phyloP scores from a whole-genome alignment of 2,888 invertebrate genomes.

The Eupithecia vulgata region DNA sequence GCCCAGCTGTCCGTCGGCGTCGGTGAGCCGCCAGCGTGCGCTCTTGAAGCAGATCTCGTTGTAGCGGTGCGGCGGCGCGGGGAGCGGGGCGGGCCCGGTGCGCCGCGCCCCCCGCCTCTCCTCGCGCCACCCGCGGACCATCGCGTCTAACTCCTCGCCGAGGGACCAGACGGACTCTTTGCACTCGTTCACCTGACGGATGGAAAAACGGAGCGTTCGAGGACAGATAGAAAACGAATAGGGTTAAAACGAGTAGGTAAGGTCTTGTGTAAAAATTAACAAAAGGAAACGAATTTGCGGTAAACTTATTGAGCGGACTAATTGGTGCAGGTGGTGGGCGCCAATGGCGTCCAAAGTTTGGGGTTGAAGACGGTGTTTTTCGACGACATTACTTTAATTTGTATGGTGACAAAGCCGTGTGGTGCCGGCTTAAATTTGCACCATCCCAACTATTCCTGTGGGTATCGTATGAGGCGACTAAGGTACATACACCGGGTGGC shows the following conservation, averaged over 20 bases:
- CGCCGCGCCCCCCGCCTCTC: slow-evolving; percentile 86
- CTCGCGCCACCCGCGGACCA: slow-evolving; percentile 96
- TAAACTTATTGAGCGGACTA: no score
- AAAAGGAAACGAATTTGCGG: no score
- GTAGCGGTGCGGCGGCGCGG: slow-evolving; percentile 88
- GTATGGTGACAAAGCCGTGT: background rate
- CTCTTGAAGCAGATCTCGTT: slow-evolving; percentile 98
- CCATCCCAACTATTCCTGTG: no score
- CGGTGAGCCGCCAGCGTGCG: slow-evolving; percentile 98
- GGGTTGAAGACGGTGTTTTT: background rate
- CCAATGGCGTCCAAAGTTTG: no score
- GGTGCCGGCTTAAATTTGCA: no score
- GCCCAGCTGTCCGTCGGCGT: slow-evolving; percentile 98
- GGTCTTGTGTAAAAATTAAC: no score
- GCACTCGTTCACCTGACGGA: slow-evolving; percentile 89
- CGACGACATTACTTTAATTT: background rate
- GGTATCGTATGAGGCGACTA: no score
- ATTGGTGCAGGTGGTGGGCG: no score
- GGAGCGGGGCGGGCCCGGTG: slow-evolving; percentile 82
- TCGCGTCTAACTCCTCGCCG: slow-evolving; percentile 97
- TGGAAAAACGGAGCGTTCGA: background rate
- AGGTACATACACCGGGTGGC: no score
- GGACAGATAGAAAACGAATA: no score
- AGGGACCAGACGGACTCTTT: slow-evolving; percentile 94
- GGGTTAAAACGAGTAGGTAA: no score